Evolutionary conservation across 2,113 vertebrate species (phyloP).

Genomic region (Rhinoderma darwinii): DNA sequence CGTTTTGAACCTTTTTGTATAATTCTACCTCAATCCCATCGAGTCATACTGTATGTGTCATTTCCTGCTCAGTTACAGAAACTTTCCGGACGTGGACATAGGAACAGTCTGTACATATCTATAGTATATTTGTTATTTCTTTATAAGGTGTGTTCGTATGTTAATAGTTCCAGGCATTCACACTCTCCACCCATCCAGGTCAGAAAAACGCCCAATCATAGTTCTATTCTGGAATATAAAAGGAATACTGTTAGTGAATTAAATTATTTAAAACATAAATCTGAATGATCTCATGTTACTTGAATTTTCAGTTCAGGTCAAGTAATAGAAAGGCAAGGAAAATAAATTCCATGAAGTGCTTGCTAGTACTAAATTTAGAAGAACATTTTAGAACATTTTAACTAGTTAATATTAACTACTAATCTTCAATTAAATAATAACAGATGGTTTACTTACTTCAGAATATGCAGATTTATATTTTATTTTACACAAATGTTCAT

Average conservation of each 20-base stretch:
- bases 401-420: not conserved
- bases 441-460: no score
- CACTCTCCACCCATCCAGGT: not conserved
- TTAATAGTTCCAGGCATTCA: not conserved
- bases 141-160: not conserved
- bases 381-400: not conserved
- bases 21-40: not conserved
- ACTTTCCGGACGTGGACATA: not conserved
- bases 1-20: not conserved
- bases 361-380: no score
- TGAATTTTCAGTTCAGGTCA: not conserved
- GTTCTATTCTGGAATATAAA: constrained; percentile 1
- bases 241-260: not conserved
- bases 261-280: not conserved
- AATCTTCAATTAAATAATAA: no score
- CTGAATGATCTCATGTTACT: not conserved
- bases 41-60: not conserved
- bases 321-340: not conserved
- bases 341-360: not conserved
- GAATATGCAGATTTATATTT: no score
- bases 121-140: constrained; percentile 2
- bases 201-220: not conserved
- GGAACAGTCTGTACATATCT: not conserved
- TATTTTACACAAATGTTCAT: no score
- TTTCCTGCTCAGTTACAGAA: not conserved